Evolutionary conservation across 2,888 invertebrate genomes (phyloP), one percentile per base, ranked within the genome.

Genomic region (Eupithecia vulgata): DNA sequence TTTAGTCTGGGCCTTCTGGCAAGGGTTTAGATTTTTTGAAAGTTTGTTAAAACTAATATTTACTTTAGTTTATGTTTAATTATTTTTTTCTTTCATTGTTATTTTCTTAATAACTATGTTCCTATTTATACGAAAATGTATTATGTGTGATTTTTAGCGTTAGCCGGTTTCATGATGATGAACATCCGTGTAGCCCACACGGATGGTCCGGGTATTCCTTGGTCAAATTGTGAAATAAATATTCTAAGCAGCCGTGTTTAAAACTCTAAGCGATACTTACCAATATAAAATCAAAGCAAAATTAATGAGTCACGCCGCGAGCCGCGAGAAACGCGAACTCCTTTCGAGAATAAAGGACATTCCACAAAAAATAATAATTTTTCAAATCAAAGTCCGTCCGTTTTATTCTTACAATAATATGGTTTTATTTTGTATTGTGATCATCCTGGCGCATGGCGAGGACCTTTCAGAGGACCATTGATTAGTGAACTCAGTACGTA

Each of bases 381-480:
- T 80, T 81, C 81, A 75, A 83, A 86, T 83, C 81, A 81, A 83
- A 79, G 76, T 79, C 81, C 77, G 75, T 79, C 77, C 79, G 76
- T 78, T 76, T 78, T 77, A 72, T 73, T 78, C 71, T 78, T 83
- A 81, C 81, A 82, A 80, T 79, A 79, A 79, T 74, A 79, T 72
- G 70, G 78, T 81, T 81, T 81, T 84, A 81, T 80, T 79, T 84
- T 81, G 80, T 82, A 78, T 81, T 78, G 77, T 74, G 76, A 77
- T 80, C 78, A 81, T 82, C 78, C 81, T 84, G 82, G 62, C 10
- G 35, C 78, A 81, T 84, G 82, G 62, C 10, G 35, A 37, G 37
- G 21, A 84, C 84, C 85, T 84, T 78, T 79, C 79, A 81, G 85
- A 85, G 86, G 85, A 88, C 89, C 87, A 87, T 88, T 87, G 87